phyloP scores from a whole-genome alignment of 1,140 invertebrate genomes.

The Parapsyche elsis region DNA sequence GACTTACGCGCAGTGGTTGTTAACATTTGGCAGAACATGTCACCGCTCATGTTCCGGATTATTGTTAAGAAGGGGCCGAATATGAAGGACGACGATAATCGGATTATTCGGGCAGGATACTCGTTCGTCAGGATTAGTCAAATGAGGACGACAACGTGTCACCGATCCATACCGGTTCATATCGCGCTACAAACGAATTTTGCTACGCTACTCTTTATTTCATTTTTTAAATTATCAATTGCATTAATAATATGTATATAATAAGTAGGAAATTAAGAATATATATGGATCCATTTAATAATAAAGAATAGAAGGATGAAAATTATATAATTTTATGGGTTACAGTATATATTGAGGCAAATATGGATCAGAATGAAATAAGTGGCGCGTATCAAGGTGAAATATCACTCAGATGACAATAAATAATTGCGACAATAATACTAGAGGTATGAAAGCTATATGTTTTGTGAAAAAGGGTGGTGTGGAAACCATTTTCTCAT shows the following conservation, averaged over 20 bases:
- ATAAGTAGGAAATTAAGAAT: too few relatives aligned
- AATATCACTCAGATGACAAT: slow-evolving; percentile 51
- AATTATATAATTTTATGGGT: too few relatives aligned
- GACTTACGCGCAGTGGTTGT: background rate
- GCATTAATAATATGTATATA: too few relatives aligned
- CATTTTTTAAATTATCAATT: too few relatives aligned
- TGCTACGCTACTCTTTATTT: too few relatives aligned
- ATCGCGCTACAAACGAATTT: too few relatives aligned
- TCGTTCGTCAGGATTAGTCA: slow-evolving; percentile 31
- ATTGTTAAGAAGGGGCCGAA: slow-evolving; percentile 22
- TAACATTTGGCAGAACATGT: slow-evolving; percentile 29
- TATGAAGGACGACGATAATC: slow-evolving; percentile 17
- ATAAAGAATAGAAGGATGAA: too few relatives aligned
- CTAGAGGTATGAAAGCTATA: slow-evolving; percentile 33
- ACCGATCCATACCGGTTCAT: background rate
- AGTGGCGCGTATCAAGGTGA: slow-evolving; percentile 32
- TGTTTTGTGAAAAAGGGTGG: background rate
- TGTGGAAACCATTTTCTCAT: too few relatives aligned
- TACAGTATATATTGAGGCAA: too few relatives aligned
- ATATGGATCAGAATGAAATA: slow-evolving; percentile 25
- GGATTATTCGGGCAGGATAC: slow-evolving; percentile 19
- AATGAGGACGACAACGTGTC: slow-evolving; percentile 20
- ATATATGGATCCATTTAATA: too few relatives aligned
- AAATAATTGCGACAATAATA: slow-evolving; percentile 56
- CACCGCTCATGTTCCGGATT: slow-evolving; percentile 20